A percentile compares a stretch with the other conserved stretches of the same genome.
phyloP scores from a whole-genome alignment of 2,797 vertebrate genomes.

The Pterois miles region DNA sequence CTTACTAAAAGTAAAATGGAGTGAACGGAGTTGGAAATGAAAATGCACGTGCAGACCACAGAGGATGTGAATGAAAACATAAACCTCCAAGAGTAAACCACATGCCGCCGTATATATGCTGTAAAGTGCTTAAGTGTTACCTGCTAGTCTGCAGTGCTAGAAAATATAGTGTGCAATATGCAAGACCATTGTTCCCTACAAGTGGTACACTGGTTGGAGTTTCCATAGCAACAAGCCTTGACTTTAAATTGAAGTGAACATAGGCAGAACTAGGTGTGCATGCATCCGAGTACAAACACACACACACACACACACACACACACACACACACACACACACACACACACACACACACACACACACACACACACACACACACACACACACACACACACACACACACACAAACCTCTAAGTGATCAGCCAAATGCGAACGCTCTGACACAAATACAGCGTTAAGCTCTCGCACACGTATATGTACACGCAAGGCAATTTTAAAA shows the following conservation, averaged over 20 bases:
- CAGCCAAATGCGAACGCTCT: conserved; percentile 12
- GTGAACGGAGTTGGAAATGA: conserved; percentile 17
- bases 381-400: conserved; percentile 24
- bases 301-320: conserved; percentile 13
- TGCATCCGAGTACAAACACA: conserved; percentile 51
- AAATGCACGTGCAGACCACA: conserved; percentile 36
- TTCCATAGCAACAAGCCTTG: conserved; percentile 84
- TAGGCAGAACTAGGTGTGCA: conserved; percentile 51
- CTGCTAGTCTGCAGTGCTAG: conserved; percentile 52
- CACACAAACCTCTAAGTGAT: conserved; percentile 39
- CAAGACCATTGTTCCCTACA: conserved; percentile 71
- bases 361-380: conserved; percentile 45
- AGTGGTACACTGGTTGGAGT: conserved; percentile 72
- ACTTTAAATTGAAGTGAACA: conserved; percentile 78
- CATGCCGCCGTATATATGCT: conserved; percentile 30
- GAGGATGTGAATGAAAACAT: conserved; percentile 44
- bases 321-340: conserved; percentile 8
- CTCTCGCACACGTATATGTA: conserved; percentile 1
- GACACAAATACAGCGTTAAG: conserved; percentile 39
- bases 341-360: conserved; percentile 11
- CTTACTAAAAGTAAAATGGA: conserved; percentile 8
- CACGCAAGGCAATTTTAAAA: conserved; percentile 55
- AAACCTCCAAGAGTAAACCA: conserved; percentile 32
- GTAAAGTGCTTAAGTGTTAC: conserved; percentile 57
- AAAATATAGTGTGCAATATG: conserved; percentile 71